phyloP scores from a whole-genome alignment of 2,797 vertebrate genomes.

The Tamandua tetradactyla region DNA sequence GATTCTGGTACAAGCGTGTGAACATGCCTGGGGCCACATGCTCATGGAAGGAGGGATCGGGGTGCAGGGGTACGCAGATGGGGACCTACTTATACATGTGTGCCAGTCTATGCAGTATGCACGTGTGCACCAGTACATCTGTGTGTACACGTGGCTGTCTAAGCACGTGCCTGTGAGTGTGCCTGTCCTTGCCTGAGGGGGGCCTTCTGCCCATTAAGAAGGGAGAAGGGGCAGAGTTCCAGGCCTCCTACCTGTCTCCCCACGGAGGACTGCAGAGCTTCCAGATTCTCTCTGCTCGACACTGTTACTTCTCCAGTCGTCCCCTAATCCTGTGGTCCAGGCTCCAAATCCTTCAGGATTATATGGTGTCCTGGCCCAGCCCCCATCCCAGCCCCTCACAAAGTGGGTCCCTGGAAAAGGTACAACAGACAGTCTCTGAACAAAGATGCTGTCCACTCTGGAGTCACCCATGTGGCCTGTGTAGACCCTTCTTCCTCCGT shows the following conservation, averaged over 20 bases:
- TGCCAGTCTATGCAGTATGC: background rate
- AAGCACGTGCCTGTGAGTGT: background rate
- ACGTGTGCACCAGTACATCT: background rate
- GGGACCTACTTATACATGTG: background rate
- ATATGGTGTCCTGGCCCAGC: background rate
- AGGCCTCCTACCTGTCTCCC: background rate
- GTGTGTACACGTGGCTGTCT: background rate
- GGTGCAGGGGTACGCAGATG: background rate
- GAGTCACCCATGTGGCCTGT: accelerated
- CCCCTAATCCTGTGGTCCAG: background rate
- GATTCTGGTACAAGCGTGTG: background rate
- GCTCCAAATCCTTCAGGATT: background rate
- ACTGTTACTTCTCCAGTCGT: background rate
- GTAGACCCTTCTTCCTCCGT: background rate
- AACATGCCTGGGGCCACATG: background rate
- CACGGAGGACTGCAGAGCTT: background rate
- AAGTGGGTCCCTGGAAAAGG: background rate
- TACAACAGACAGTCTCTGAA: background rate
- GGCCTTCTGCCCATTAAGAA: background rate
- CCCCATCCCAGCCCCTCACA: background rate
- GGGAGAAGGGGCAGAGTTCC: background rate
- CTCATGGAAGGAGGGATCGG: background rate
- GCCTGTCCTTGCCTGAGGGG: background rate
- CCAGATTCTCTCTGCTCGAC: background rate
- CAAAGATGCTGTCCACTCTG: background rate